Conservation (phyloP, 2,888 invertebrate genomes). For the Synanthedon andrenaeformis region DNA sequence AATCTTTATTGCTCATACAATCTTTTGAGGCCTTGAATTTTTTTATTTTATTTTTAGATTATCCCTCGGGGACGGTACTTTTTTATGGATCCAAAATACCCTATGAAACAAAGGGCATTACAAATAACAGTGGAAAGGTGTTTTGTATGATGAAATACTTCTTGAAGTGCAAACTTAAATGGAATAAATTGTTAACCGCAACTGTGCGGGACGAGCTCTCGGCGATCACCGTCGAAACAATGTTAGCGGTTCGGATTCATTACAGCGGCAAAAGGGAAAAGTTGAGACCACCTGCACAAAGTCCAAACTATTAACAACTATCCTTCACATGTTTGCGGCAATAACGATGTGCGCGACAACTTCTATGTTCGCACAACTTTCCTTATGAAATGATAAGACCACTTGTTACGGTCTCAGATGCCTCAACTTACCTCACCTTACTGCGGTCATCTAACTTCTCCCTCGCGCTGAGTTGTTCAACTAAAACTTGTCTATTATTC, state of each 20-base stretch:
- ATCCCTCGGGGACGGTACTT: too few relatives aligned
- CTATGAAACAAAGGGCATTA: too few relatives aligned
- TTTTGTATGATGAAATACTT: too few relatives aligned
- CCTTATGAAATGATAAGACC: slow-evolving; percentile 10
- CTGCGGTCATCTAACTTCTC: too few relatives aligned
- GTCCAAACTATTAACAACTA: slow-evolving; percentile 7
- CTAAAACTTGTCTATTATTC: too few relatives aligned
- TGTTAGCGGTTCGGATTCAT: not conserved
- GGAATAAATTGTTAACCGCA: slow-evolving; percentile 15
- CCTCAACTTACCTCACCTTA: slow-evolving; percentile 1
- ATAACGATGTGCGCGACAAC: slow-evolving; percentile 8
- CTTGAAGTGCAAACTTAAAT: slow-evolving; percentile 12
- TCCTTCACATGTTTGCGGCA: slow-evolving; percentile 1
- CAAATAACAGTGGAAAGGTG: too few relatives aligned
- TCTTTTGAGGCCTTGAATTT: too few relatives aligned
- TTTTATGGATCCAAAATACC: too few relatives aligned
- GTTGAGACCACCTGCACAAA: slow-evolving; percentile 10
- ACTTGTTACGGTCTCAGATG: slow-evolving; percentile 7
- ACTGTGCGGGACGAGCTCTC: not conserved
- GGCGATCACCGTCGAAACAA: not conserved
- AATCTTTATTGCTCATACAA: too few relatives aligned
- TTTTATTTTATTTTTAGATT: too few relatives aligned
- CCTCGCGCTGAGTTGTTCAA: too few relatives aligned
- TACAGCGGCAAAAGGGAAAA: slow-evolving; percentile 8
- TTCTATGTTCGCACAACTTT: slow-evolving; percentile 7